phyloP scores from a whole-genome alignment of 1,140 invertebrate species.

The Drosophila willistoni region DNA sequence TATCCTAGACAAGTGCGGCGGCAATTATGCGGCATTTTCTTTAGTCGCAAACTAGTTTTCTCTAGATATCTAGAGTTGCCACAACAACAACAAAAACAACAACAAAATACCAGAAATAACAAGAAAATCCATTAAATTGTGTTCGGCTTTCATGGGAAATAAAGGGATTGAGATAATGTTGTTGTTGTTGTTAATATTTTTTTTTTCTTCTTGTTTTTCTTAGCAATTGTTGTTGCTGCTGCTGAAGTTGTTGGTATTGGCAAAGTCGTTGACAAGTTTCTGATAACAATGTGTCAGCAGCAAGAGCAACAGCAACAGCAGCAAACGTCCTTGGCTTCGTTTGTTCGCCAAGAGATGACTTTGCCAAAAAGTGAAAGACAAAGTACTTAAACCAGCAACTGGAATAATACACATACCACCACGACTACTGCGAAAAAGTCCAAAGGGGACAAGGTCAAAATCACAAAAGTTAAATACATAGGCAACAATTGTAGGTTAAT shows the following conservation, averaged over 20 bases:
- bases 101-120: slow-evolving; percentile 81
- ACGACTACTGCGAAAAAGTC: not conserved
- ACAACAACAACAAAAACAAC: slow-evolving; percentile 60
- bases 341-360: slow-evolving; percentile 46
- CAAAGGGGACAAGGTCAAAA: slow-evolving; percentile 24
- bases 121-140: slow-evolving; percentile 79
- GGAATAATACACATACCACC: not conserved
- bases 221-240: too few species aligned
- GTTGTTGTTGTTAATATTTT: not conserved
- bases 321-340: slow-evolving; percentile 68
- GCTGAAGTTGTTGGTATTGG: not conserved
- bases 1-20: slow-evolving; percentile 51
- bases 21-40: slow-evolving; percentile 80
- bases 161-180: slow-evolving; percentile 74
- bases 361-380: slow-evolving; percentile 40
- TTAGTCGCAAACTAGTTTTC: slow-evolving; percentile 74
- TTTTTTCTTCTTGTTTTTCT: slow-evolving; percentile 51
- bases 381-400: not conserved
- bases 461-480: slow-evolving; percentile 14
- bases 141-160: slow-evolving; percentile 18
- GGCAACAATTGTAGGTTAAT: not conserved
- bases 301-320: slow-evolving; percentile 27
- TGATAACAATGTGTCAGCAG: slow-evolving; percentile 77
- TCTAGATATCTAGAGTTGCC: slow-evolving; percentile 57
- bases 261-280: slow-evolving; percentile 51